phyloP scores from a whole-genome alignment of 1,140 invertebrate species.

The Sarcophaga peregrina region DNA sequence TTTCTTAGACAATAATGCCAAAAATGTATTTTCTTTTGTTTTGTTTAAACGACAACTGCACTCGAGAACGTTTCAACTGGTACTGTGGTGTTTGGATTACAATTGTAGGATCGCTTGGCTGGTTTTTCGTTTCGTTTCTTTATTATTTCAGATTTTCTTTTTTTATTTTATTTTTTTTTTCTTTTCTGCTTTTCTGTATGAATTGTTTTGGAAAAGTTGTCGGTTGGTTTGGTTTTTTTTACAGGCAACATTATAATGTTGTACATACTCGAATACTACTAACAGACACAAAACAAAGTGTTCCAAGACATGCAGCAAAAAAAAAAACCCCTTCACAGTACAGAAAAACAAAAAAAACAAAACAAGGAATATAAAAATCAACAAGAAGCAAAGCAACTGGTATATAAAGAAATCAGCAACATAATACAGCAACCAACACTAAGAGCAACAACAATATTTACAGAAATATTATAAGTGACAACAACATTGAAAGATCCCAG shows the following conservation, averaged over 20 bases:
- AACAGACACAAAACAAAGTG: background rate
- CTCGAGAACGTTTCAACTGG: conserved; percentile 31
- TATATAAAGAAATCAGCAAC: conserved; percentile 26
- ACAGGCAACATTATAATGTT: conserved; percentile 24
- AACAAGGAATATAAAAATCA: conserved; percentile 1
- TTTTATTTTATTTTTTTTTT: background rate
- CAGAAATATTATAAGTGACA: background rate
- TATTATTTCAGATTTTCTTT: background rate
- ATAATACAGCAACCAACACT: background rate
- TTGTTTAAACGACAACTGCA: background rate
- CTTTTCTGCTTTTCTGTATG: conserved; percentile 7
- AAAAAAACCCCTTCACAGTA: background rate
- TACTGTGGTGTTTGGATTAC: conserved; percentile 35
- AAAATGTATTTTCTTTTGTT: too few relatives aligned
- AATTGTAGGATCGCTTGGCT: background rate
- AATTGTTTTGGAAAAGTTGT: conserved; percentile 39
- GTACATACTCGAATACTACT: background rate
- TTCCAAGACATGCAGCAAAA: background rate
- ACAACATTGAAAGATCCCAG: background rate
- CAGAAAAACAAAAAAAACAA: conserved; percentile 3
- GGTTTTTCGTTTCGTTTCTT: background rate
- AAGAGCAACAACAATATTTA: background rate
- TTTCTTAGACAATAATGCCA: background rate
- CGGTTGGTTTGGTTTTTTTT: background rate
- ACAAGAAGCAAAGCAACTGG: background rate